Base-by-base conservation (phyloP, 2,888 invertebrate genomes). In the Pyralis farinalis region DNA sequence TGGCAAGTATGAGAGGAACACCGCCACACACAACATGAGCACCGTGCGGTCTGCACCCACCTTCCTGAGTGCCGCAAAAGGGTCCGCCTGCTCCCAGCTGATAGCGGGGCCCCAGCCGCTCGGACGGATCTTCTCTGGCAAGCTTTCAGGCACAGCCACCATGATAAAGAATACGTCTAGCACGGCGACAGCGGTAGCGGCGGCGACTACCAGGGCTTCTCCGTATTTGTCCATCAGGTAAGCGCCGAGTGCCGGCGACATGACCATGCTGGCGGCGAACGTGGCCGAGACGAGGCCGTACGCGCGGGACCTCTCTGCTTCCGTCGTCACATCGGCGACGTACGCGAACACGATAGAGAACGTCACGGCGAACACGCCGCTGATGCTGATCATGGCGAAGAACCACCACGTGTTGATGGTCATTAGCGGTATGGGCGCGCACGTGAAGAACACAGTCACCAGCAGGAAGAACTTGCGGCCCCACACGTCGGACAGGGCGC, bases 331-430 rank as follows among this genome's bases (percentile, higher is more conserved):
- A 88, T 99, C 99, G 29, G 99, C 99, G 51, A 99, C 99, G 88
- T 99, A 99, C 36, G 99, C 99, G 90, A 99, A 98, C 42, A 99
- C 98, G 42, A 99, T 98, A 60, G 98, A 98, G 90, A 99, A 99
- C 35, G 99, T 99, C 52, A 99, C 99, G 40, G 99, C 97, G 88
- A 99, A 99, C 56, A 99, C 95, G 47, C 99, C 99, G 60, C 98
- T 98, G 79, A 99, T 97, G 74, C 98, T 98, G 89, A 99, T 97
- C 95, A 99, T 96, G 44, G 98, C 98, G 88, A 99, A 99, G 87
- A 99, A 99, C 98, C 98, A 98, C 97, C 97, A 99, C 35, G 99
- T 98, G 90, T 98, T 99, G 75, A 99, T 95, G 69, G 97, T 97
- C 97, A 99, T 98, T 47, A 99, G 91, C 40, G 99, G 99, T 76